Evolutionary conservation across 2,888 invertebrate species (phyloP), one percentile per base, ranked within the genome.

Genomic region (Hirtodrosophila cameraria): DNA sequence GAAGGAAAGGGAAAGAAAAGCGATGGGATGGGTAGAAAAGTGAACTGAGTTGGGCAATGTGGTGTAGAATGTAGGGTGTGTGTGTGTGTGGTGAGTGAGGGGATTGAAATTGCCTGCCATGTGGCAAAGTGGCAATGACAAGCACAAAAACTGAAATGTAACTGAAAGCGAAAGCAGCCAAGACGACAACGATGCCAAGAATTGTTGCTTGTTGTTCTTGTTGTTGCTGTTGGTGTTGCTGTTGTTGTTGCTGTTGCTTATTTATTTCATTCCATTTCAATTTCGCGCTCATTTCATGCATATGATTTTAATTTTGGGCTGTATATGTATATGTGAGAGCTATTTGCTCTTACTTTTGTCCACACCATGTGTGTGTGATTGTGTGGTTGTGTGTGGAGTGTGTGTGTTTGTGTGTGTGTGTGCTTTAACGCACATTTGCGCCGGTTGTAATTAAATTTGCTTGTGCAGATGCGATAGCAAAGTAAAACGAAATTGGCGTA

Each of bases 251-350:
- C n/a, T 52, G 45, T 45, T 42, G 54, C 63, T 69, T 67, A 65
- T 67, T 70, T 76, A 80, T 86, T 83, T 86, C 81, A 80, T 86
- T 86, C 64, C 86, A 73, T 86, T 80, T 80, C 86, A 80, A 80
- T 80, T 86, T 86, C 62, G 81, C 78, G 84, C 80, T 80, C 81
- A 80, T 83, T 86, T 80, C 80, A 80, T 86, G 80, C 80, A 80
- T 80, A 80, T 80, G 84, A 80, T 80, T 83, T 80, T 80, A 86
- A 80, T 80, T 80, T 80, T 71, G 55, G 55, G 50, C 70, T 61
- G 60, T 64, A 63, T 73, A 79, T 69, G 53, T 50, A 7, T 33
- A 9, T n/a, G 30, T 53, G 36, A 36, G 35, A 41, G 39, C 42
- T 49, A 42, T 28, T 36, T 42, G n/a, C 23, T 25, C 11, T 9